Base-by-base conservation (phyloP, 2,113 vertebrate species). In the Pteropus alecto region DNA sequence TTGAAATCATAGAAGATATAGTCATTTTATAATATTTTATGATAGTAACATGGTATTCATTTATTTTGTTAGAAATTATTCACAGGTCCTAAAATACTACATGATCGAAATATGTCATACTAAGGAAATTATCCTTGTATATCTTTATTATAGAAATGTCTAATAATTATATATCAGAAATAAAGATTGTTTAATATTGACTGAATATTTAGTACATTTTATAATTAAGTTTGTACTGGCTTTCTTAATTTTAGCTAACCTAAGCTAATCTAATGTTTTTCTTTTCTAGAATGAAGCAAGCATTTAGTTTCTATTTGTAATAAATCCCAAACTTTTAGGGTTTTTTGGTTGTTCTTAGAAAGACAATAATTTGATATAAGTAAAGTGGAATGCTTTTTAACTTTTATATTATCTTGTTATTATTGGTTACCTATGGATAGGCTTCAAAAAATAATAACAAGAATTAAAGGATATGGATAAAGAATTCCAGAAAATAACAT, bases 211-310 rank as follows among this genome's bases (percentile, higher is more conserved):
- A 86, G 90, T 81, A 92, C 11, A 87, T 63, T 93, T 96, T 97
- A 35, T 97, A 84, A 76, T 96, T 95, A 96, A 77, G 58, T 87
- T 97, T 96, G 96, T 98, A 93, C 24, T 96, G 81, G 43, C 24
- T 96, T 93, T 96, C 51, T 95, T 94, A 94, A 83, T 94, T 88
- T 96, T 86, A 82, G 56, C 91, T 95, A 93, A 76, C 16, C 93
- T 96, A 94, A 95, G 35, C 70, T 96, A 87, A 87, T 51, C 71
- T 96, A 95, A 76, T 97, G 2, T 58, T 83, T 95, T 95, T 83
- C 24, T 48, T 88, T 91, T 96, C 91, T 85, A 70, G 88, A 97
- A 84, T 43, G 86, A 90, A 95, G 93, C 87, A 95, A 90, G 84
- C 81, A 35, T 71, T 94, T 96, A 93, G 24, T 96, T 89, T 93